Base-by-base conservation (phyloP, 2,888 invertebrate species). In the Melipona beecheii region DNA sequence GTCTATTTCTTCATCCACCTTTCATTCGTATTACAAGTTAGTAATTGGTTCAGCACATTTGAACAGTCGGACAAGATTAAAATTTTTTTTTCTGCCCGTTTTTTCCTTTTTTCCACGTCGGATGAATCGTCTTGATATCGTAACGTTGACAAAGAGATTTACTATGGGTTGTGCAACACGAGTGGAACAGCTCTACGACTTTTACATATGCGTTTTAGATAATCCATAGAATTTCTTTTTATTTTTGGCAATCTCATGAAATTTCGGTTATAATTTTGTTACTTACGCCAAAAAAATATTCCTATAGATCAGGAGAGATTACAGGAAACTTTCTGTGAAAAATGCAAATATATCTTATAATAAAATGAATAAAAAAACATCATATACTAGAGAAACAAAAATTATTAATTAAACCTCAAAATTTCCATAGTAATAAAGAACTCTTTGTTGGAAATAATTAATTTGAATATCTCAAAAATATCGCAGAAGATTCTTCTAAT, bases 1-100 rank as follows among this genome's bases (percentile, higher is more conserved):
- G 79, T 52, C 75, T 84, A 75, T 86, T 87, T 86, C 86, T 86
- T 85, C 86, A 82, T 86, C 74, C 68, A 76, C 86, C 86, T 86
- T 86, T 86, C 86, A 84, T 86, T 79, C 73, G 76, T 74, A 64
- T 72, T 74, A 72, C 60, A 73, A 76, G 69, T 69, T 84, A 69
- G 78, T 79, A 85, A 86, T 85, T 85, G 79, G 78, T 86, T 83
- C 79, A 74, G 54, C 78, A 76, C 85, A 79, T 75, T 75, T 71
- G 54, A 69, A 43, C 60, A 62, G 50, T 5, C 13, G 62, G 52
- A 73, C 60, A 62, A 77, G 79, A 86, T 79, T 79, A 54, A 68
- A 54, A 69, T 60, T 62, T 60, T 65, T 60, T 65, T 60, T 69
- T 24, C 19, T 49, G 5, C 56, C 5, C 56, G 56, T 58, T 24